phyloP scores from a whole-genome alignment of 1,140 invertebrate species.

The Aplysia californica region DNA sequence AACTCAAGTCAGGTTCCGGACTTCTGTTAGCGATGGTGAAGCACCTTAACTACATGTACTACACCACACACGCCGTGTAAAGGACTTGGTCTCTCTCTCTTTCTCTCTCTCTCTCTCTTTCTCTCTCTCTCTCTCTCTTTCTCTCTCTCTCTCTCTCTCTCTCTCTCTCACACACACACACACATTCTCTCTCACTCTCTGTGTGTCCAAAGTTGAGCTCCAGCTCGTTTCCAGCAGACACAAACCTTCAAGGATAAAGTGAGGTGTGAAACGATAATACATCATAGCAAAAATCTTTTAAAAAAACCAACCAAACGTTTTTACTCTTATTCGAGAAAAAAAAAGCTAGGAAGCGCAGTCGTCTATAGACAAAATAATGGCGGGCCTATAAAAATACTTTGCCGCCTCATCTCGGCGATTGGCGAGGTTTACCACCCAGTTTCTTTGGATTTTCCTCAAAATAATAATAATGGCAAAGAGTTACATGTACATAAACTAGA shows the following conservation, averaged over 20 bases:
- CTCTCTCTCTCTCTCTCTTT: slow-evolving; percentile 6
- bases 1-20: not conserved
- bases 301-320: not conserved
- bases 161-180: too few relatives aligned
- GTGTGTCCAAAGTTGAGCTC: not conserved
- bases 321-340: not conserved
- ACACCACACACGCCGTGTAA: not conserved
- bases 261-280: not conserved
- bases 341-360: not conserved
- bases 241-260: not conserved
- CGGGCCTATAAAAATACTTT: too few relatives aligned
- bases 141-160: not conserved
- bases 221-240: too few relatives aligned
- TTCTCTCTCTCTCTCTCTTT: slow-evolving; percentile 18
- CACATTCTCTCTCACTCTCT: too few relatives aligned
- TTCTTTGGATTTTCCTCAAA: too few relatives aligned
- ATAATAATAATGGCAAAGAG: too few relatives aligned
- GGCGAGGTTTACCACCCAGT: too few relatives aligned
- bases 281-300: not conserved
- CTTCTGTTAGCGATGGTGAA: not conserved
- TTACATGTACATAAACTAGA: too few relatives aligned
- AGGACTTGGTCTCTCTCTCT: slow-evolving; percentile 6
- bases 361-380: too few relatives aligned
- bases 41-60: not conserved
- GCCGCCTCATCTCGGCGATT: too few relatives aligned